Base-by-base conservation (phyloP, 2,113 vertebrate species). In the Rhagologus leucostigma region DNA sequence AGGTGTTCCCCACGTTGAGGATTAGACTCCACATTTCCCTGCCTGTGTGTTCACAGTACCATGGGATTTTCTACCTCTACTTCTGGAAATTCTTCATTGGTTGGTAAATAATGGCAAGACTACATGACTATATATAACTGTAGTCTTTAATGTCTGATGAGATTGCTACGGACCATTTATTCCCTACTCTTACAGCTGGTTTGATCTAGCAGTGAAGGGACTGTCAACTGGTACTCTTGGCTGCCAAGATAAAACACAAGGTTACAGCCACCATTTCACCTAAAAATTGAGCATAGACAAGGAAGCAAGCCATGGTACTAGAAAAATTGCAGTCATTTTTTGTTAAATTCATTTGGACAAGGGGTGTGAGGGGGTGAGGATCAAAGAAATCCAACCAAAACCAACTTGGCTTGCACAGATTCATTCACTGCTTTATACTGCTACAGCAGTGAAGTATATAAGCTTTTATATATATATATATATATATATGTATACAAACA, bases 391-490 rank as follows among this genome's bases (percentile, higher is more conserved):
- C 6, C 2, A 50, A 8, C 10, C 11, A 4, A 62, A 85, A 62
- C 0, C 37, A 85, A 23, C 15, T 35, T 41, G 18, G 42, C 6
- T 37, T 68, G n/a, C n/a, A 33, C 9, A n/a, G 33, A 79, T 73
- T 73, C 13, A 46, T 64, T 78, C 46, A 47, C 20, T 44, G 30
- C 4, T 47, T 71, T 78, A 12, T n/a, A 27, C 11, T 71, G 30
- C 47, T 78, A n/a, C 11, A 74, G 39, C 26, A 84, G 33, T 59
- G 23, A 70, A 69, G 4, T 17, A 30, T 42, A 30, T 18, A 53
- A 17, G 4, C 15, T 20, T 13, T 29, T 2, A 15, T 11, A 5
- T 42, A 4, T 10, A 3, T 8, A 7, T 7, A 33, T 6, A 44
- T 5, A 33, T 5, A 20, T 2, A 35, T 22, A 41, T 1, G 35